Conservation (phyloP, 2,797 vertebrate genomes). For the Neosalanx taihuensis region DNA sequence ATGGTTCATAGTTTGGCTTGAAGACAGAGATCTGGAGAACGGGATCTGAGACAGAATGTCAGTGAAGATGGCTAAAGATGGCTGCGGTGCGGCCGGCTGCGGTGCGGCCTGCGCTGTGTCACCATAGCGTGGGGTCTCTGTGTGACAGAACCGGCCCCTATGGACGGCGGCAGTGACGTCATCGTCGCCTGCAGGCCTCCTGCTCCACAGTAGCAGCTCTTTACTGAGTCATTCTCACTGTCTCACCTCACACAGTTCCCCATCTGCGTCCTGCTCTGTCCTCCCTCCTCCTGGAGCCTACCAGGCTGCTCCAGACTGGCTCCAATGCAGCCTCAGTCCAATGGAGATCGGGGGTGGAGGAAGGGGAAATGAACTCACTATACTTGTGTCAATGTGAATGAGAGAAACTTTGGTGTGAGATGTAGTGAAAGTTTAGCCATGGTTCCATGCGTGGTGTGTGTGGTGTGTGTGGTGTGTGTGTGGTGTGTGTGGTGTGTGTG, state of each 20-base stretch:
- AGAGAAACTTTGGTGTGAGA: too few species aligned
- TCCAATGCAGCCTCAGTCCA: too few species aligned
- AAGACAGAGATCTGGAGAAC: too few species aligned
- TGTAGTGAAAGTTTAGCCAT: neutral
- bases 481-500: constrained; percentile 24
- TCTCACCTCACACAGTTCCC: constrained; percentile 43
- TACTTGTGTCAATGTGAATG: too few species aligned
- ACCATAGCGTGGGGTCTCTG: neutral
- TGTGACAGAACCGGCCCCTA: neutral
- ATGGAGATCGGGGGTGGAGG: too few species aligned
- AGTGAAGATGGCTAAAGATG: too few species aligned
- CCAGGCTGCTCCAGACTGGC: constrained; percentile 38
- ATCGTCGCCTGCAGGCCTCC: neutral
- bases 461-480: constrained; percentile 27
- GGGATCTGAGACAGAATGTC: too few species aligned
- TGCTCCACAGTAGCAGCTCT: neutral
- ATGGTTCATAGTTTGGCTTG: too few species aligned
- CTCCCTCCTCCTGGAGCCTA: constrained; percentile 37
- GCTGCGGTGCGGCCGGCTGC: too few species aligned
- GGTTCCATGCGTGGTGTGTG: constrained; percentile 15
- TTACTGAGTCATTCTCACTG: neutral
- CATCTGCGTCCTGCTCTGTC: constrained; percentile 54
- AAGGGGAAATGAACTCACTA: too few species aligned
- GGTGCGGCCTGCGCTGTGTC: too few species aligned
- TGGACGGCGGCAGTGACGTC: neutral